Percentiles rank a stretch among this genome's conserved stretches.
These are phyloP conservation scores for Arenaria interpres DNA, from an alignment of 2,113 vertebrate genomes.

Conservation along the genomic window DNA sequence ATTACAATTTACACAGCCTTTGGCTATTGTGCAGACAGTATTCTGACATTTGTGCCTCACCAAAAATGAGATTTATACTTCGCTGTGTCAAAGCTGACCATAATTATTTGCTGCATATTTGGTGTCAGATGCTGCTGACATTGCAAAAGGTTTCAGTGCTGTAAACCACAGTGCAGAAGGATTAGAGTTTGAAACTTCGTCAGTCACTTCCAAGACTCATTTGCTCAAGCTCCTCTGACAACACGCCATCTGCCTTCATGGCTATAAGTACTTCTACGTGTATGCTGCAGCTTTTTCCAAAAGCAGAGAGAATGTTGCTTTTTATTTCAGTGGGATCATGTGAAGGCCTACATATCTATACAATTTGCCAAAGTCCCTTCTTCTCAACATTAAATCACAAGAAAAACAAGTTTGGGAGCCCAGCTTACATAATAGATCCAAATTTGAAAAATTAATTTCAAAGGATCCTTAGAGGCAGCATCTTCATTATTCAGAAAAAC, in stretches of 20 bases:
- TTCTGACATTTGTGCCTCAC: constrained; percentile 50
- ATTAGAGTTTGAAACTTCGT: neutral
- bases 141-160: neutral
- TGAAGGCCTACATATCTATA: neutral
- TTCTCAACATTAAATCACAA: neutral
- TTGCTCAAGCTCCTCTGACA: neutral
- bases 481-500: constrained; percentile 59
- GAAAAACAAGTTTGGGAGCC: neutral
- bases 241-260: neutral
- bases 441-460: constrained; percentile 47
- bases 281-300: neutral
- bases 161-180: neutral
- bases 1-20: constrained; percentile 70
- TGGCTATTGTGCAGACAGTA: constrained; percentile 51
- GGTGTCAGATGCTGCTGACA: constrained; percentile 9
- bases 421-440: neutral
- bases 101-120: constrained; percentile 53
- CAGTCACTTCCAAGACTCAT: neutral
- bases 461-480: constrained; percentile 43
- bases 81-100: constrained; percentile 55
- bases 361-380: neutral
- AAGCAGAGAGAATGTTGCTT: neutral
- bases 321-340: neutral
- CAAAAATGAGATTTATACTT: constrained; percentile 69
- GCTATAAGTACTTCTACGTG: neutral